A percentile compares a stretch with the other conserved stretches of the same genome.
Evolutionary conservation across 2,888 invertebrate genomes (phyloP).

Genomic region (Eurytoma adleriae): DNA sequence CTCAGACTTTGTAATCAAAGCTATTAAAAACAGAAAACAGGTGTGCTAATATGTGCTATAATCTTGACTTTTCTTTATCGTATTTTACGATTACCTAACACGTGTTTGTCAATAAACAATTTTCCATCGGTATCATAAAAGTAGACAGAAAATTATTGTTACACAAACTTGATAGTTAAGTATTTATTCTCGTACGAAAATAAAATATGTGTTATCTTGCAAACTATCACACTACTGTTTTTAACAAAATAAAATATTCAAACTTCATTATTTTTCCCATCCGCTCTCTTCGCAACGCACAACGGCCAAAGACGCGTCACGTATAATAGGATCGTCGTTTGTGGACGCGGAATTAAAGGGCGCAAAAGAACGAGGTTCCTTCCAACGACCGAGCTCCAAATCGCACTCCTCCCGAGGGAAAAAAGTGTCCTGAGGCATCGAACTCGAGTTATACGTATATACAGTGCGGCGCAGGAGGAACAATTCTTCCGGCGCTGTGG

Average conservation of each 20-base stretch:
- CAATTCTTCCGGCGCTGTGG: conserved; percentile 44
- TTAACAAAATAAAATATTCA: not conserved
- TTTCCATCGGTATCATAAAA: too few species aligned
- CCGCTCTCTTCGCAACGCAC: conserved; percentile 12
- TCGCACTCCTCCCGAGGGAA: not conserved
- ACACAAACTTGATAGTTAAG: too few species aligned
- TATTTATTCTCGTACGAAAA: not conserved
- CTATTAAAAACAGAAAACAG: too few species aligned
- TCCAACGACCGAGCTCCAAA: not conserved
- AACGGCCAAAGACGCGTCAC: not conserved
- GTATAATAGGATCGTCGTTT: not conserved
- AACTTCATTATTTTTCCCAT: conserved; percentile 23
- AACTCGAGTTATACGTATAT: conserved; percentile 8
- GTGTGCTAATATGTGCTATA: too few species aligned
- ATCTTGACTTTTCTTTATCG: too few species aligned
- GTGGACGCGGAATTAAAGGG: not conserved
- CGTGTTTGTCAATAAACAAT: too few species aligned
- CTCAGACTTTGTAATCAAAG: too few species aligned
- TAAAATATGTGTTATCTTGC: not conserved
- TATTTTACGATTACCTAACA: too few species aligned
- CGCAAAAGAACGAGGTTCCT: not conserved
- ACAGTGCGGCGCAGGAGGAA: conserved; percentile 15
- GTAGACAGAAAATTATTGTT: too few species aligned
- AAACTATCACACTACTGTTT: too few species aligned
- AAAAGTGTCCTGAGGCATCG: not conserved